Evolutionary conservation across 2,113 vertebrate genomes (phyloP).

Genomic region (Strix uralensis): DNA sequence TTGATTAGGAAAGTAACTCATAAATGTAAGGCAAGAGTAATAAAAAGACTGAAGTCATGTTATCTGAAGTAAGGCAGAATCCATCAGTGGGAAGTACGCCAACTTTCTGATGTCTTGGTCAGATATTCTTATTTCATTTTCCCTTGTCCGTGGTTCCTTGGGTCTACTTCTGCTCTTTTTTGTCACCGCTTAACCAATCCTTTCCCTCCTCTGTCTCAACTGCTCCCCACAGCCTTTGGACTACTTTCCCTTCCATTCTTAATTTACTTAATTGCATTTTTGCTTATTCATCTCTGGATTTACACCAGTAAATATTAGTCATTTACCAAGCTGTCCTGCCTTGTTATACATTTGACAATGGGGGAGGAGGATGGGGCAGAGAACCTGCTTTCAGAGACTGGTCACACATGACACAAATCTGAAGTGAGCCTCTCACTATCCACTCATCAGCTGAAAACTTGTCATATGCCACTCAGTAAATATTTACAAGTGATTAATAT

Average conservation of each 20-base stretch:
- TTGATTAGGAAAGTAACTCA: not conserved
- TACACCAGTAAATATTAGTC: not conserved
- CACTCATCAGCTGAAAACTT: not conserved
- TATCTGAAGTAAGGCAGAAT: not conserved
- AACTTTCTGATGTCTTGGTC: not conserved
- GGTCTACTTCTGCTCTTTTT: not conserved
- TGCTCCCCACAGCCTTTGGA: not conserved
- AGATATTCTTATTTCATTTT: not conserved
- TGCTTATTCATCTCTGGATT: not conserved
- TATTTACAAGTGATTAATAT: not conserved
- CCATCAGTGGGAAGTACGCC: not conserved
- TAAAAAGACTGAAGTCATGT: not conserved
- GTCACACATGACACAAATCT: not conserved
- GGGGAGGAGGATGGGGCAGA: not conserved
- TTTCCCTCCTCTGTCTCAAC: not conserved
- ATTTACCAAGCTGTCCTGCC: not conserved
- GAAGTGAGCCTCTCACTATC: not conserved
- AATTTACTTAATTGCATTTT: not conserved
- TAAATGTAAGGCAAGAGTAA: not conserved
- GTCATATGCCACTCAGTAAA: not conserved
- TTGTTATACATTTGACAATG: not conserved
- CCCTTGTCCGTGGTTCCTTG: not conserved
- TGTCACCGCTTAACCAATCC: fast-evolving
- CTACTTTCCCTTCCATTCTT: not conserved
- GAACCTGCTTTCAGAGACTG: not conserved